These are phyloP conservation scores for Epistrophe eligans DNA, from an alignment of 2,888 invertebrate genomes.

Conservation along the genomic window DNA sequence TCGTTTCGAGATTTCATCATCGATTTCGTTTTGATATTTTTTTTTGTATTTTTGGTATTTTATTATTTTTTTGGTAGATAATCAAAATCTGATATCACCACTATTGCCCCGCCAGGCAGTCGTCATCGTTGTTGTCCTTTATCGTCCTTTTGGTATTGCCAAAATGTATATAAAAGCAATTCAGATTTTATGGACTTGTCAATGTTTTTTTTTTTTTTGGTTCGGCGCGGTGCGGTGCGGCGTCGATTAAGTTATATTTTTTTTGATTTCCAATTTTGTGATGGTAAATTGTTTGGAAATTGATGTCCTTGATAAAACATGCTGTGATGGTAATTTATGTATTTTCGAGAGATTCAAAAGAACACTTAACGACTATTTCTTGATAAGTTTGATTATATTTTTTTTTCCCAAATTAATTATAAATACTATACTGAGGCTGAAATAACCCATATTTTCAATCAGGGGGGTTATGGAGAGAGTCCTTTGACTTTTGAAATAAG, in stretches of 20 bases:
- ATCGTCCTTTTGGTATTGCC: slow-evolving; percentile 20
- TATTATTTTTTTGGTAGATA: background rate
- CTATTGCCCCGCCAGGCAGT: slow-evolving; percentile 14
- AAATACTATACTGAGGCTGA: background rate
- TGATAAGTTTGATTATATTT: slow-evolving; percentile 1
- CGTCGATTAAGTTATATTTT: slow-evolving; percentile 25
- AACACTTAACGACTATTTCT: background rate
- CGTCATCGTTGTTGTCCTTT: slow-evolving; percentile 15
- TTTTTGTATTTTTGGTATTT: background rate
- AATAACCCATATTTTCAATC: background rate
- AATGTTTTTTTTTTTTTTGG: slow-evolving; percentile 4
- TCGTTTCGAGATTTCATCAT: slow-evolving; percentile 24
- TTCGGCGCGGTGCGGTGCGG: background rate
- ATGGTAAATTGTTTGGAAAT: slow-evolving; percentile 30
- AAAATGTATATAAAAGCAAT: slow-evolving; percentile 16
- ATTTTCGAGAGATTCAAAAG: slow-evolving; percentile 12
- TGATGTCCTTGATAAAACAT: slow-evolving; percentile 31
- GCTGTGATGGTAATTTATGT: slow-evolving; percentile 10
- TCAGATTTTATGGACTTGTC: slow-evolving; percentile 29
- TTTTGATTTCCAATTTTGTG: slow-evolving; percentile 7
- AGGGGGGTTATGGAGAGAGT: background rate
- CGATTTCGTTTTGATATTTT: slow-evolving; percentile 18
- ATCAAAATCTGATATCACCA: slow-evolving; percentile 21
- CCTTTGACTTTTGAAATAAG: background rate
- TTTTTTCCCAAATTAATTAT: slow-evolving; percentile 9